Evolutionary conservation across 2,888 invertebrate species (phyloP).

Genomic region (Brassicogethes aeneus): DNA sequence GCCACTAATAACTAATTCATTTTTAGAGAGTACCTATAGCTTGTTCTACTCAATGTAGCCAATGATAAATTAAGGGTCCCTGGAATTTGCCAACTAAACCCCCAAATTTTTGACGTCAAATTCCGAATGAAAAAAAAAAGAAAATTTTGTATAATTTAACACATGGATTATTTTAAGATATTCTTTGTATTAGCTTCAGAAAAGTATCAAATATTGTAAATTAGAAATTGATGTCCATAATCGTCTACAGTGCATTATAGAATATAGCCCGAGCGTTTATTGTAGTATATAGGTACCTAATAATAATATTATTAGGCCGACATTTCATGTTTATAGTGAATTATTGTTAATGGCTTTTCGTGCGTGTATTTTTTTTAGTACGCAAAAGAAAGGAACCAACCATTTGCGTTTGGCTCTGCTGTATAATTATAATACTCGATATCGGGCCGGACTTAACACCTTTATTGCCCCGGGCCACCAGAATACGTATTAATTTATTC

Average conservation of each 20-base stretch:
- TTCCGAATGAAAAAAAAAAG: too few relatives aligned
- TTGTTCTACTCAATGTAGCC: too few relatives aligned
- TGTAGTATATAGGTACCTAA: neutral
- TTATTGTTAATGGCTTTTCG: slow-evolving; percentile 24
- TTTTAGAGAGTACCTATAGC: too few relatives aligned
- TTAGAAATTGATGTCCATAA: too few relatives aligned
- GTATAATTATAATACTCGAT: neutral
- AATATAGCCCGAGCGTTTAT: neutral
- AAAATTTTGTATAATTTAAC: too few relatives aligned
- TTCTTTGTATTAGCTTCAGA: too few relatives aligned
- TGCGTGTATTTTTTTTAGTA: slow-evolving; percentile 9
- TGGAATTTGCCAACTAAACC: too few relatives aligned
- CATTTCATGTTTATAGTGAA: slow-evolving; percentile 25
- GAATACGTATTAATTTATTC: neutral
- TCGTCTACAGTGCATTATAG: neutral
- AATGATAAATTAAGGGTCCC: too few relatives aligned
- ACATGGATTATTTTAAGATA: too few relatives aligned
- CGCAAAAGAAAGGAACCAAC: slow-evolving; percentile 1
- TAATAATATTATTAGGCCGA: slow-evolving; percentile 7
- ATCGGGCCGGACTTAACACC: neutral
- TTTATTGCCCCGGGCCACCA: neutral
- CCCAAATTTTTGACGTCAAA: too few relatives aligned
- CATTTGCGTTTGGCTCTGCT: neutral
- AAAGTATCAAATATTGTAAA: too few relatives aligned
- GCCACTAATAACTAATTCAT: too few relatives aligned